A percentile compares a stretch with the other conserved stretches of the same genome.
These are phyloP conservation scores for Mobula hypostoma DNA, from an alignment of 2,113 vertebrate genomes.

Conservation along the genomic window DNA sequence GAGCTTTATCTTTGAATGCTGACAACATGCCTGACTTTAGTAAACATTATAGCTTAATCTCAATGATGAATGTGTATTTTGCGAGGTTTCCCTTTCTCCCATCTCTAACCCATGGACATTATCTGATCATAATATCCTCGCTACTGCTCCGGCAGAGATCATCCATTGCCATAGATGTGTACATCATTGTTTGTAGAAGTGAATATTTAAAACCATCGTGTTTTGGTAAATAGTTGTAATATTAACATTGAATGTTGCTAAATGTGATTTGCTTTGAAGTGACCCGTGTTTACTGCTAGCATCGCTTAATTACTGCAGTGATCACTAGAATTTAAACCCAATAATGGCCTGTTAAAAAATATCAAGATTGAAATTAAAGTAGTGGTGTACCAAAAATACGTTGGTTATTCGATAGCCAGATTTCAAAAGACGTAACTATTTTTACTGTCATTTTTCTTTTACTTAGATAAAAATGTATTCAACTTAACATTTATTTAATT, in stretches of 20 bases:
- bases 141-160: neutral
- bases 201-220: neutral
- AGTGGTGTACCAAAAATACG: neutral
- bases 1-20: neutral
- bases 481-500: neutral
- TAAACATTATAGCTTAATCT: neutral
- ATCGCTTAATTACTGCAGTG: neutral
- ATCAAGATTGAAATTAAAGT: neutral
- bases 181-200: neutral
- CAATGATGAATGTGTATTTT: neutral
- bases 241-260: neutral
- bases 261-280: neutral
- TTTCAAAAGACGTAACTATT: neutral
- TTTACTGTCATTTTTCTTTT: neutral
- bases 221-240: neutral
- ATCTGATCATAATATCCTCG: neutral
- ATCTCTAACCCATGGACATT: neutral
- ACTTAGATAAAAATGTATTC: neutral
- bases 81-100: neutral
- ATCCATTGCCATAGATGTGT: neutral
- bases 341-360: neutral
- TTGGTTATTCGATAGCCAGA: neutral
- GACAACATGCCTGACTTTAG: neutral
- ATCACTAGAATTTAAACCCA: too few species aligned
- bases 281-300: neutral